These are phyloP conservation scores for Phrynosoma blainvillii DNA, from an alignment of 2,113 vertebrate genomes.

Conservation along the genomic window DNA sequence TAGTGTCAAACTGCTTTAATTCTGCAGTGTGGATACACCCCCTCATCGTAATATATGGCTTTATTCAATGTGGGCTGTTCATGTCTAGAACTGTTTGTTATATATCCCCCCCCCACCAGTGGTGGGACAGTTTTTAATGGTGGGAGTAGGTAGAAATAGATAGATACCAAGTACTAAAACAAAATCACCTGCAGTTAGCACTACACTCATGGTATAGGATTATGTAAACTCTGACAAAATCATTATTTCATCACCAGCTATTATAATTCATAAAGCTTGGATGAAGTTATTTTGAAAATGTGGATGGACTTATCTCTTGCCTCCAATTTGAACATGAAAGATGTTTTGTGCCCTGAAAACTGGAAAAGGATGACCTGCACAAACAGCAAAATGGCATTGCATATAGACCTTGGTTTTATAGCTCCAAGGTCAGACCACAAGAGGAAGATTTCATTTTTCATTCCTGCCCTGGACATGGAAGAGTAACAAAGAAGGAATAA, in stretches of 20 bases:
- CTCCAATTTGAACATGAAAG: too few relatives aligned
- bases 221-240: not conserved
- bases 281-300: not conserved
- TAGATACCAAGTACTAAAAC: not conserved
- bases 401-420: not conserved
- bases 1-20: too few relatives aligned
- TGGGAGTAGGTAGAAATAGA: not conserved
- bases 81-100: not conserved
- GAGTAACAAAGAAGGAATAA: not conserved
- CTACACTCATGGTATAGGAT: not conserved
- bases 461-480: not conserved
- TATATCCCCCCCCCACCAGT: too few relatives aligned
- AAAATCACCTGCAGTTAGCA: not conserved
- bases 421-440: too few relatives aligned
- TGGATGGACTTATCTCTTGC: not conserved
- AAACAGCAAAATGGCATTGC: not conserved
- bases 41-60: not conserved
- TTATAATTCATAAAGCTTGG: not conserved
- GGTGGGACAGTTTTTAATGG: not conserved
- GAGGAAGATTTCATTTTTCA: not conserved
- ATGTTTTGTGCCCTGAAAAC: not conserved
- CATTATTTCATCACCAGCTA: not conserved
- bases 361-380: not conserved
- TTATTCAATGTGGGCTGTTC: not conserved
- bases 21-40: too few relatives aligned